Conservation (phyloP, 2,797 vertebrate species). For the Streptopelia turtur region DNA sequence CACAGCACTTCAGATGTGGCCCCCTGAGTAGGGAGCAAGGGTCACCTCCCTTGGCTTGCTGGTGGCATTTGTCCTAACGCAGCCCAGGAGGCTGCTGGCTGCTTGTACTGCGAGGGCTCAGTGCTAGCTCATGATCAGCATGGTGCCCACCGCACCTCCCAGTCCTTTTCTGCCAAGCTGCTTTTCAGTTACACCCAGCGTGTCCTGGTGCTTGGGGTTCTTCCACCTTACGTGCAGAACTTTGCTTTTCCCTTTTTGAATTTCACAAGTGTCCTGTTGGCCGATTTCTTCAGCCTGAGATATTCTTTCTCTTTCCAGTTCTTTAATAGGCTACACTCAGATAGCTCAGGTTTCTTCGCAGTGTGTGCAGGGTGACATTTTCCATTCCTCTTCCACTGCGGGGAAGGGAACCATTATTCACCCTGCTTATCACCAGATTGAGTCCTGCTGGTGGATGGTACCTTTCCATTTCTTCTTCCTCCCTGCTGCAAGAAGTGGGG, state of each 20-base stretch:
- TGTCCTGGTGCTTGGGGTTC: neutral
- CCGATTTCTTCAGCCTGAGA: neutral
- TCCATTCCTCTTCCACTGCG: neutral
- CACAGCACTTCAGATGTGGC: neutral
- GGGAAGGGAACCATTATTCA: neutral
- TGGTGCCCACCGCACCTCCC: neutral
- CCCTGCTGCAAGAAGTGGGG: neutral
- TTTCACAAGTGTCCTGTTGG: neutral
- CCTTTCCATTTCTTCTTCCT: neutral
- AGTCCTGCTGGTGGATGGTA: neutral
- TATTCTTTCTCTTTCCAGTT: neutral
- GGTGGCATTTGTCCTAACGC: neutral
- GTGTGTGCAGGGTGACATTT: neutral
- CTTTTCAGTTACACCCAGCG: neutral
- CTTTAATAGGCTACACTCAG: neutral
- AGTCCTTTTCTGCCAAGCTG: neutral
- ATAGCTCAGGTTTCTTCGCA: neutral
- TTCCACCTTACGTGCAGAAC: neutral
- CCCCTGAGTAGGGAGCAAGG: neutral
- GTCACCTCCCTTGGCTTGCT: neutral
- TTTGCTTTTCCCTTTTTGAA: neutral
- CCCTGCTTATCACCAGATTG: neutral
- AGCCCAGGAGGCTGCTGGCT: neutral
- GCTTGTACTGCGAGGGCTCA: neutral
- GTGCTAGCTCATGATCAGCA: fast-evolving